phyloP scores from a whole-genome alignment of 1,140 invertebrate species.

The Micrasema minimum region DNA sequence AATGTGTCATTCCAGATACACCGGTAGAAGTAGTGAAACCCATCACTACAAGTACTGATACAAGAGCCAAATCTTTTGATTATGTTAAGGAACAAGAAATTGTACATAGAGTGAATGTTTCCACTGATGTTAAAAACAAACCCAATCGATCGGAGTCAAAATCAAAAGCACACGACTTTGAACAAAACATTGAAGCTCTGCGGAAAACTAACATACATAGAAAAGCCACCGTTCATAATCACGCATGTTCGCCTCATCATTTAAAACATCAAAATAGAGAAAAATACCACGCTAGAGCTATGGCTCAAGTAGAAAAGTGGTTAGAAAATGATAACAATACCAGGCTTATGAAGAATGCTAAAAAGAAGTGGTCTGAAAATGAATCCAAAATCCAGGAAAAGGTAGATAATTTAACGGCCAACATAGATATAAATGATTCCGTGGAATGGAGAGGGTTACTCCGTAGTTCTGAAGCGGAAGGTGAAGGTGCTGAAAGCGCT shows the following conservation, averaged over 20 bases:
- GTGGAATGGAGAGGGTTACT: constrained; percentile 51
- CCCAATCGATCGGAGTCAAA: constrained; percentile 46
- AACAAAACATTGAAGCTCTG: constrained; percentile 45
- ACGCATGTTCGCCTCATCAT: constrained; percentile 65
- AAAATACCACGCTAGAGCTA: constrained; percentile 75
- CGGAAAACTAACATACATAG: constrained; percentile 48
- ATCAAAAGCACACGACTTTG: constrained; percentile 47
- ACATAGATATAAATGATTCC: constrained; percentile 52
- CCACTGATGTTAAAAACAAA: constrained; percentile 47
- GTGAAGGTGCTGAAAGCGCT: constrained; percentile 54
- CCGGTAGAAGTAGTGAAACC: constrained; percentile 35
- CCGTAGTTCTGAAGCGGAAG: constrained; percentile 52
- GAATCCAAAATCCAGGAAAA: constrained; percentile 46
- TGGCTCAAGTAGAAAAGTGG: constrained; percentile 74
- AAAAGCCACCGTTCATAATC: constrained; percentile 39
- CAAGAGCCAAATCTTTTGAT: constrained; percentile 49
- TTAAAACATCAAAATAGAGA: constrained; percentile 75
- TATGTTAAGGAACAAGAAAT: constrained; percentile 47
- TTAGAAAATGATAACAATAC: constrained; percentile 68
- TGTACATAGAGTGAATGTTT: constrained; percentile 46
- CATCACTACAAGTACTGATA: constrained; percentile 30
- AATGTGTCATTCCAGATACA: constrained; percentile 35
- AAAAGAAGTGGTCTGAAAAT: constrained; percentile 47
- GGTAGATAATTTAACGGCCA: constrained; percentile 54
- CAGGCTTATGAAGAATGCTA: constrained; percentile 46